These are phyloP conservation scores for Mus pahari DNA, from an alignment of 2,113 vertebrate species.

Conservation along the genomic window DNA sequence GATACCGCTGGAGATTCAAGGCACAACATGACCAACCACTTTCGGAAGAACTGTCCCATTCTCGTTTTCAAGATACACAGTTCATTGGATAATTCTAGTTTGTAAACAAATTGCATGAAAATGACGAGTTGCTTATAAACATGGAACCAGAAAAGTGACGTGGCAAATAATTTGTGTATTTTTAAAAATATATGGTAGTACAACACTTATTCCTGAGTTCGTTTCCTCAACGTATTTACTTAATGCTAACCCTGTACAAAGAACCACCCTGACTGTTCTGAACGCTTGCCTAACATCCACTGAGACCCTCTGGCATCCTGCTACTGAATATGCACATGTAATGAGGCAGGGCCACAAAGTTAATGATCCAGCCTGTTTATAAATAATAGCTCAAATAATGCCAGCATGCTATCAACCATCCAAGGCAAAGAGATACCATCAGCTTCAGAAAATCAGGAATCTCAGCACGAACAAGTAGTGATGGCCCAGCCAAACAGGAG, in stretches of 20 bases:
- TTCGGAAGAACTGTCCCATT: background rate
- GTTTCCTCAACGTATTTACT: background rate
- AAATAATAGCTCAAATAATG: constrained; percentile 59
- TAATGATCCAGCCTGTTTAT: constrained; percentile 51
- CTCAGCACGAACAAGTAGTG: constrained; percentile 62
- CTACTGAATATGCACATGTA: constrained; percentile 55
- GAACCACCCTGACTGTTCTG: background rate
- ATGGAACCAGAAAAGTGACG: background rate
- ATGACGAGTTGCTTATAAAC: background rate
- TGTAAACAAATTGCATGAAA: background rate
- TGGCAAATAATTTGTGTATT: background rate
- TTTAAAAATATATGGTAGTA: background rate
- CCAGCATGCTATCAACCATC: background rate
- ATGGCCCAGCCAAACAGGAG: constrained; percentile 37
- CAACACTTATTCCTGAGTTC: background rate
- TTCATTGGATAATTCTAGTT: background rate
- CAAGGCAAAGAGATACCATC: background rate
- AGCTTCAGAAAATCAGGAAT: constrained; percentile 16
- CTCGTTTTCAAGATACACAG: background rate
- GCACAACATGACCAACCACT: background rate
- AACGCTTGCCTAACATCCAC: background rate
- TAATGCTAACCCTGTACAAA: background rate
- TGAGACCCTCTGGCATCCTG: background rate
- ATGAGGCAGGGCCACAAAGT: constrained; percentile 35
- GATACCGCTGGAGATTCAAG: background rate